These are phyloP conservation scores for Bos taurus DNA, from an alignment of 2,113 vertebrate genomes.

Conservation along the genomic window ARS-UCD2.0 NC_037343.1:53824001-53824500, in stretches of 20 bases:
- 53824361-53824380: conserved; percentile 80
- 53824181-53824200: background rate
- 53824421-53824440: conserved; percentile 68
- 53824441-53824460: conserved; percentile 11
- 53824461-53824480: background rate
- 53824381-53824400: conserved; percentile 62
- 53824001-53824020: background rate
- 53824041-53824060: background rate
- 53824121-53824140: background rate
- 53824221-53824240: fast-evolving
- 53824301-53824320: background rate
- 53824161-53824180: background rate
- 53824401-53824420: conserved; percentile 59
- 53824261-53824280: background rate
- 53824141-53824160: background rate
- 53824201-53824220: background rate
- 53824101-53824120: background rate
- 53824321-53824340: conserved; percentile 68
- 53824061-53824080: background rate
- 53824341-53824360: conserved; percentile 60
- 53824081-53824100: background rate
- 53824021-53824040: background rate
- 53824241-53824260: background rate
- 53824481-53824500: conserved; percentile 24
- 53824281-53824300: background rate